Conservation (phyloP, 2,113 vertebrate species). For the Saguinus imperator region DNA sequence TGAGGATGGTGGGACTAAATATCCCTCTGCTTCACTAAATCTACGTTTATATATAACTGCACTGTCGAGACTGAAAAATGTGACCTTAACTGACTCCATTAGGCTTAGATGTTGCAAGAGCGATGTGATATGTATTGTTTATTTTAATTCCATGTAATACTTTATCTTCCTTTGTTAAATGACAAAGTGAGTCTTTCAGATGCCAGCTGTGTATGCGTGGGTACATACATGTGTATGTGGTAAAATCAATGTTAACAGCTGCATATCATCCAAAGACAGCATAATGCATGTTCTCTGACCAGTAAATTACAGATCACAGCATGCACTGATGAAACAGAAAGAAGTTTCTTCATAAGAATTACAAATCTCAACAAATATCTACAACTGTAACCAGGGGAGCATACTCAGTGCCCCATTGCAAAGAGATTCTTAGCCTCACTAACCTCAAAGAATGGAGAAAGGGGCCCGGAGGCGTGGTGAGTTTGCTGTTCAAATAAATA, state of each 20-base stretch:
- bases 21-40: conserved; percentile 10
- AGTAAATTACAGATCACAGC: background rate
- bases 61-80: background rate
- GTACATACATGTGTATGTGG: background rate
- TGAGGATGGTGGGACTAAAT: background rate
- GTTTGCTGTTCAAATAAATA: too few relatives aligned
- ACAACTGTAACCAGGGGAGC: background rate
- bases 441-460: too few relatives aligned
- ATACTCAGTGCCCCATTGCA: too few relatives aligned
- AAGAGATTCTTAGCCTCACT: too few relatives aligned
- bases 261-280: background rate
- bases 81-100: background rate
- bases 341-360: background rate
- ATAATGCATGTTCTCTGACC: background rate
- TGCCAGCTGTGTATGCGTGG: background rate
- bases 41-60: background rate
- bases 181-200: background rate
- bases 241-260: background rate
- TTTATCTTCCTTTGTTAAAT: background rate
- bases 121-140: background rate
- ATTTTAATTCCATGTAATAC: background rate
- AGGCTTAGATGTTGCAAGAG: background rate
- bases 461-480: too few relatives aligned
- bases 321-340: background rate
- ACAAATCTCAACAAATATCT: background rate